Evolutionary conservation across 1,140 invertebrate genomes (phyloP).

Genomic region (Drosophila ananassae): DNA sequence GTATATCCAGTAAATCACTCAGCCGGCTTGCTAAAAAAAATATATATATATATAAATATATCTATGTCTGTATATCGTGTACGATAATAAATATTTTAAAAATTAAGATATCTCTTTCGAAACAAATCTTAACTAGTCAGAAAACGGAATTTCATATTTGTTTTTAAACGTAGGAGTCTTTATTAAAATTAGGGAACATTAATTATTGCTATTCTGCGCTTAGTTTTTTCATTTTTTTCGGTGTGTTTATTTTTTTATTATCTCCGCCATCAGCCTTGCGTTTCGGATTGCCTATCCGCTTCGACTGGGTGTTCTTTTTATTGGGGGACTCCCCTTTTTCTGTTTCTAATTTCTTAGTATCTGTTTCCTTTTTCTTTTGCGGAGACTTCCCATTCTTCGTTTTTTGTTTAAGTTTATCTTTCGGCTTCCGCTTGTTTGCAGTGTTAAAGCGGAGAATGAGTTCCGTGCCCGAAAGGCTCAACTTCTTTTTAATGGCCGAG

Average conservation of each 20-base stretch:
- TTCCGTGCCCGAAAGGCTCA: constrained; percentile 56
- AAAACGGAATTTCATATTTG: background rate
- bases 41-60: constrained; percentile 64
- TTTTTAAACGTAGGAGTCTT: constrained; percentile 2
- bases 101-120: constrained; percentile 13
- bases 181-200: constrained; percentile 30
- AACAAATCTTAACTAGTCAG: background rate
- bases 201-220: constrained; percentile 22
- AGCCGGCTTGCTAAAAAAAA: constrained; percentile 65
- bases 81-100: constrained; percentile 81
- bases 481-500: constrained; percentile 58
- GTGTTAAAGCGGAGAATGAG: constrained; percentile 66
- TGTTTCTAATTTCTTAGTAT: background rate
- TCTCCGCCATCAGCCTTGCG: constrained; percentile 11
- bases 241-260: constrained; percentile 8
- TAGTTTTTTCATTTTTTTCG: constrained; percentile 39
- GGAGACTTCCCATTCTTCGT: constrained; percentile 10
- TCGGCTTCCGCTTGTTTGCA: constrained; percentile 25
- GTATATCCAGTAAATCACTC: constrained; percentile 72
- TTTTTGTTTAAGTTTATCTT: constrained; percentile 43
- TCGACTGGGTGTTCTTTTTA: constrained; percentile 6
- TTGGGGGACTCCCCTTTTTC: constrained; percentile 8
- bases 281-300: constrained; percentile 12
- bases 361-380: constrained; percentile 20
- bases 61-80: constrained; percentile 70